Evolutionary conservation across 2,113 vertebrate genomes (phyloP), one percentile per base, ranked within the genome.

Genomic region (Misgurnus mizolepis): DNA sequence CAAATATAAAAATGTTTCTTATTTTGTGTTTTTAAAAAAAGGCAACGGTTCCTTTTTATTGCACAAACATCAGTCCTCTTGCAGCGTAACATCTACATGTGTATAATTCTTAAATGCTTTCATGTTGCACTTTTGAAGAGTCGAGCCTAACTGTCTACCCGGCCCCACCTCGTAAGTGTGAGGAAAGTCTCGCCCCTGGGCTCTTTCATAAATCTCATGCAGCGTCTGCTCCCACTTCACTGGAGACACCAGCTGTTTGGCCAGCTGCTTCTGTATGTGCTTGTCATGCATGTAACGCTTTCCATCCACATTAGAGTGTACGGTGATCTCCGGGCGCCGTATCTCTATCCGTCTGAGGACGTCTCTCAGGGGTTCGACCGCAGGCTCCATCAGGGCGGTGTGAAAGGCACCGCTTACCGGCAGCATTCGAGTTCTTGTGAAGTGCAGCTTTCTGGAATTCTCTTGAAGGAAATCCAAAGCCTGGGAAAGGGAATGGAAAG

Each of bases 181-280:
- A 9, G 97, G 98, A 86, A 99, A 98, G 0, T 74, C 88, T 1
- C 73, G 84, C 2, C 97, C 96, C 77, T 89, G 92, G 17, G 3
- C 89, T 82, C 97, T 88, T 83, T 96, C 88, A 0, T 95, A 99
- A 0, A 99, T 87, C 76, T 93, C 87, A 2, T 98, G 98, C 91
- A 99, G 93, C 0, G 92, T 96, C 89, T 99, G 98, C 78, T 99
- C 97, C 98, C 98, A 99, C 84, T 93, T 91, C 53, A 99, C 97
- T 0, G 98, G 96, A 0, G 93, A 95, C 47, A 96, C 93, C 85
- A 98, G 86, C 90, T 99, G 98, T 88, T 91, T 94, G 34, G 82
- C 90, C 81, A 99, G 91, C 91, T 94, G 91, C 61, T 88, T 86
- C 40, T 68, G 83, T 40, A 99, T 88, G 79, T 96, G 93, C 5